Conservation (phyloP, 2,113 vertebrate species). For the Rhabdornis inornatus region DNA sequence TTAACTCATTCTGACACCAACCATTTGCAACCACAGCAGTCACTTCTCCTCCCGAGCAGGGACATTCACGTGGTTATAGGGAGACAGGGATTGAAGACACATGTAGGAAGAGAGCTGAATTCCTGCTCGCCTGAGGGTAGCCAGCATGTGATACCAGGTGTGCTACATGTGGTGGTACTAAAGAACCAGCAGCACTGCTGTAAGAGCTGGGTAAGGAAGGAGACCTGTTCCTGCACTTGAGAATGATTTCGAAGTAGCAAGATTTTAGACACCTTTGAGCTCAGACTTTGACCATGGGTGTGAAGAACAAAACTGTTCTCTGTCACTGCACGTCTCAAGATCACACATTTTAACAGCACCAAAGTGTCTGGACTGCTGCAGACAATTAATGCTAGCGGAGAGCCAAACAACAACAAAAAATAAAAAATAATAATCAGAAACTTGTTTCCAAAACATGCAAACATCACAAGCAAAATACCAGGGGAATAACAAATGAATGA, state of each 20-base stretch:
- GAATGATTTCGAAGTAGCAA: background rate
- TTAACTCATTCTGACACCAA: background rate
- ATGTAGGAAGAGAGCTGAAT: background rate
- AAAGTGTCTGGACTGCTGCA: background rate
- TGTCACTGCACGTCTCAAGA: background rate
- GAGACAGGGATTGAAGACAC: background rate
- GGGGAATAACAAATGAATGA: background rate
- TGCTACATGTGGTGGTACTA: accelerated
- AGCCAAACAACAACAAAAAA: background rate
- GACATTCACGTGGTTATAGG: background rate
- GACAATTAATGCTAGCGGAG: background rate
- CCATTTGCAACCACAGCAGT: background rate
- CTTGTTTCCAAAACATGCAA: background rate
- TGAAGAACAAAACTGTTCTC: background rate
- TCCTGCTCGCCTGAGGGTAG: accelerated
- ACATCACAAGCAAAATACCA: background rate
- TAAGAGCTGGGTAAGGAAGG: background rate
- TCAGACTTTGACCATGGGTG: background rate
- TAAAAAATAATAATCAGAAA: background rate
- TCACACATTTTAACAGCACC: background rate
- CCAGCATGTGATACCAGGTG: accelerated
- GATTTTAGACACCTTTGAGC: background rate
- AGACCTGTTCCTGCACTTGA: background rate
- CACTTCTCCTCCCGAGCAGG: background rate
- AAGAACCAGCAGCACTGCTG: background rate